Base-by-base conservation (phyloP, 2,113 vertebrate species). In the Barnardius zonarius region DNA sequence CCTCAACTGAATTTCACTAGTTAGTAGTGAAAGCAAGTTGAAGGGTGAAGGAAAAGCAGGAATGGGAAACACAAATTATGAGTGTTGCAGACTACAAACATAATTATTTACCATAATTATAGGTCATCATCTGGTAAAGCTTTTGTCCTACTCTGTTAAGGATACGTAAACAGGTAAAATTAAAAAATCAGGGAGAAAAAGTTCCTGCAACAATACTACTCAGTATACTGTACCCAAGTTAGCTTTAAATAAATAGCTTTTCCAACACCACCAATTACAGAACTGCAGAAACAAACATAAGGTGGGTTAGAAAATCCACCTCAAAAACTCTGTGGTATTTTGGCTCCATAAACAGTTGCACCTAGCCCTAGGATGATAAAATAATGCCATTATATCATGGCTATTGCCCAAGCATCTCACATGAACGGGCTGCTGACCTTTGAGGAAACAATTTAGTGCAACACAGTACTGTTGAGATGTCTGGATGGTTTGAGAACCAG, bases 401-500 rank as follows among this genome's bases (percentile, higher is more conserved):
- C 66, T 77, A 2, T 18, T 46, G 23, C 54, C 80, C 80, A 70
- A 13, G 17, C 35, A 3, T 44, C 37, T 48, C 83, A 14, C 25
- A 81, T 59, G 90, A 91, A 15, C 5, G 25, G 22, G 43, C 48
- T 77, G 17, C 79, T 83, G 55, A 83, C 35, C 59, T 83, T 37
- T 48, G 74, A 96, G 75, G 57, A 61, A 93, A 95, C 25, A 94
- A 89, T 9, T 30, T 5, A 13, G 27, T 25, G 30, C 46, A 74
- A 20, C 39, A 73, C 35, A 44, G 70, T 44, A 28, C 51, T 83
- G 27, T 57, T 61, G 73, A 90, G 93, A 62, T 7, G 49, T 83
- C 90, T 82, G 83, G 52, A 64, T 83, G 48, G 33, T 16, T 54
- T 81, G 51, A 93, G 66, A 83, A 87, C 59, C 83, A 95, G 76